Percentiles rank a stretch among this genome's conserved stretches.
Evolutionary conservation across 1,140 invertebrate genomes (phyloP).

Genomic region (Hestina assimilis): DNA sequence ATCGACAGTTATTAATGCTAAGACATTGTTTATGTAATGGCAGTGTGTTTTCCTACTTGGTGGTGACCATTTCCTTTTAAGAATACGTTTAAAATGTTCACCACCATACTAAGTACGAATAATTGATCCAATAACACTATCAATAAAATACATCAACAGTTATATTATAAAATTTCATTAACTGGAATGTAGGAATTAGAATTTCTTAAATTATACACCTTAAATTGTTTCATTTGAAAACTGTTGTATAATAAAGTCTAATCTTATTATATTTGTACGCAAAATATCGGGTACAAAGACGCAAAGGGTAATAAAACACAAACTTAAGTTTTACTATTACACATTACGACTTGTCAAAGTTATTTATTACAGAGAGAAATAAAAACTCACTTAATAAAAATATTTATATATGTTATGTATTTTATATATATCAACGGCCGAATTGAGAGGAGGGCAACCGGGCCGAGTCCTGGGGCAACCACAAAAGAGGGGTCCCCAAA

Average conservation of each 20-base stretch:
- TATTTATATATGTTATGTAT: too few relatives aligned
- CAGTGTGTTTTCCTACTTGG: conserved; percentile 25
- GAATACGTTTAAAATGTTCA: conserved; percentile 1
- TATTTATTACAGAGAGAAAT: too few relatives aligned
- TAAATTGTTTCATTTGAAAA: conserved; percentile 17
- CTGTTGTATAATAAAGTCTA: conserved; percentile 13
- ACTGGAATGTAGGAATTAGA: conserved; percentile 54
- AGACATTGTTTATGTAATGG: conserved; percentile 26
- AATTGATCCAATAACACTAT: conserved; percentile 64
- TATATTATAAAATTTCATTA: conserved; percentile 26
- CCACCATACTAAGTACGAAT: conserved; percentile 59
- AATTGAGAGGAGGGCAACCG: too few relatives aligned
- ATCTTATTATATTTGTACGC: conserved; percentile 39
- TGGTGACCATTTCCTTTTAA: conserved; percentile 16
- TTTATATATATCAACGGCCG: too few relatives aligned
- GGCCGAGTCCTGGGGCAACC: too few relatives aligned
- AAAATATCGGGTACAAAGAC: conserved; percentile 28
- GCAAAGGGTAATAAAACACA: background rate
- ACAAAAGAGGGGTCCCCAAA: too few relatives aligned
- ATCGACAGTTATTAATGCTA: conserved; percentile 1
- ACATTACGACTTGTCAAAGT: too few relatives aligned
- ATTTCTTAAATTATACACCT: conserved; percentile 22
- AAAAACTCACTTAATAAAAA: too few relatives aligned
- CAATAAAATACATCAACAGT: conserved; percentile 41
- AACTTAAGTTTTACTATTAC: too few relatives aligned